Evolutionary conservation across 1,140 invertebrate species (phyloP), one percentile per base, ranked within the genome.

Genomic region (Palaemon carinicauda): DNA sequence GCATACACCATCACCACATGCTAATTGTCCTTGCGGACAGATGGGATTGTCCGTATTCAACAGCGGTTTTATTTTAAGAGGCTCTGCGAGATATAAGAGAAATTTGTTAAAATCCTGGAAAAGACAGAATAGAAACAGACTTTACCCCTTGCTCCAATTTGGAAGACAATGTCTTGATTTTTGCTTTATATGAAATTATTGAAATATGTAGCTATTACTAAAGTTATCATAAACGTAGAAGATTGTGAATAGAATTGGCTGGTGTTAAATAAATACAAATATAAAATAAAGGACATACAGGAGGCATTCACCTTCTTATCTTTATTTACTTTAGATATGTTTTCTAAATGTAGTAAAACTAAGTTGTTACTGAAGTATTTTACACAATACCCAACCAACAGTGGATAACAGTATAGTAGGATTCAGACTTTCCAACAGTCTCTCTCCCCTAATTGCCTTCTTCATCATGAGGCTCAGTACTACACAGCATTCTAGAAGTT

Each of bases 21-120:
- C 95, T 31, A 97, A 92, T 93, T 97, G 96, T 53, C 95, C 96
- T 90, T 96, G 96, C 10, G 96, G 94, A 90, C 96, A 97, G 88
- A 97, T 93, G 73, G 97, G 97, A 91, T 97, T 96, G 91, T 97
- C 96, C 54, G 97, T 98, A 92, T 96, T 96, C 89, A 98, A 91
- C 89, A 96, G 96, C 71, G 97, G 97, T 90, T 96, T 92, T 69
- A 96, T 94, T 92, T 97, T 97, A 90, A 96, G 94, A 31, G 97
- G 96, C 92, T 97, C 97, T 98, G 93, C 52, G 92, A 78, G 56
- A 82, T 69, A 53, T 33, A 24, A 50, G 73, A 53, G 29, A n/a
- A 27, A 17, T 33, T n/a, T n/a, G 78, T 29, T 14, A 24, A 54
- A 60, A 54, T 17, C n/a, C 51, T 73, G 56, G 1, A 14, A 4